These are phyloP conservation scores for Boloria selene DNA, from an alignment of 2,888 invertebrate species.

Conservation along the genomic window DNA sequence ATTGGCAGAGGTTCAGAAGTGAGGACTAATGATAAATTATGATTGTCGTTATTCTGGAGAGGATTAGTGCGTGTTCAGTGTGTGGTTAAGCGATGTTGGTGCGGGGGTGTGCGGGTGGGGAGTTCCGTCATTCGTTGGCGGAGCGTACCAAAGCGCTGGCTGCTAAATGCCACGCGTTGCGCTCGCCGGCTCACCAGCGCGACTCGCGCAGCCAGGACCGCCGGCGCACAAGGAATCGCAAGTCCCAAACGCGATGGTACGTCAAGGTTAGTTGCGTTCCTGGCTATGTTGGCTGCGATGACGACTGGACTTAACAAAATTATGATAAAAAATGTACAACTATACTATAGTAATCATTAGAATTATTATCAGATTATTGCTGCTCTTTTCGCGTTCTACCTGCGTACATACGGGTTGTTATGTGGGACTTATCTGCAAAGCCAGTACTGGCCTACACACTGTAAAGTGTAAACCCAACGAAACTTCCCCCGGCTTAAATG, in stretches of 20 bases:
- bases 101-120: slow-evolving; percentile 73
- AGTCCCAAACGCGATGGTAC: slow-evolving; percentile 85
- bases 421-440: too few species aligned
- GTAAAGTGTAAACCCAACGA: too few species aligned
- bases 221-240: slow-evolving; percentile 72
- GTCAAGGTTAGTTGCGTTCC: slow-evolving; percentile 85
- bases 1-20: slow-evolving; percentile 6
- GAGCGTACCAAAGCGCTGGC: slow-evolving; percentile 79
- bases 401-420: too few species aligned
- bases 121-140: slow-evolving; percentile 75
- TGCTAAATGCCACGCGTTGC: slow-evolving; percentile 74
- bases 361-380: too few species aligned
- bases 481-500: too few species aligned
- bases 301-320: too few species aligned
- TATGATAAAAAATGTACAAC: too few species aligned
- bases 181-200: slow-evolving; percentile 62
- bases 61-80: slow-evolving; percentile 44
- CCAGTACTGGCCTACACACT: too few species aligned
- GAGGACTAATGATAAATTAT: slow-evolving; percentile 12
- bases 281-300: background rate
- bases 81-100: slow-evolving; percentile 71
- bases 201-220: slow-evolving; percentile 64
- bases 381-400: too few species aligned
- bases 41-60: slow-evolving; percentile 38
- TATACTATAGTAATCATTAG: too few species aligned